Evolutionary conservation across 2,797 vertebrate species (phyloP), one percentile per base, ranked within the genome.

Genomic region (Agapornis canus): DNA sequence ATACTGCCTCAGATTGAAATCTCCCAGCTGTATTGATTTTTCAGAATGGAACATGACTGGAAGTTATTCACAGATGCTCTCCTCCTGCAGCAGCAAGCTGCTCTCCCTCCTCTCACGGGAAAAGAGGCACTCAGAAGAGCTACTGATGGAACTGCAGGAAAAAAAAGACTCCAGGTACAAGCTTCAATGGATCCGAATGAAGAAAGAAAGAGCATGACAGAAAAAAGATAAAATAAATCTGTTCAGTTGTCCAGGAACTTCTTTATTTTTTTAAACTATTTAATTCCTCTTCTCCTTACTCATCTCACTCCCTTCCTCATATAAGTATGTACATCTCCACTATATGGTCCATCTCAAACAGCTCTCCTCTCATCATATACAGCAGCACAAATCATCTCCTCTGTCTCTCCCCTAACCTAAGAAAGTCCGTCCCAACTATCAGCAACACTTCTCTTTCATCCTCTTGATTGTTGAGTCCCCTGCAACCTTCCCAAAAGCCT

Each of bases 11-110:
- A 48, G 68, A 90, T 5, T 92, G 90, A 94, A 86, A 66, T 92
- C 80, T 95, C 95, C 94, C 92, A 97, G 93, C 94, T 94, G 93
- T 89, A 95, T 84, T 91, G 93, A 94, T 92, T 95, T 95, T 94
- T 91, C 73, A 95, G 95, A 96, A 92, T 79, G 82, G 82, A 92
- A 86, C 77, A 93, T 18, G 92, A 94, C 92, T 94, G 49, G 39
- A 86, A 94, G 93, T 90, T 95, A 91, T 73, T 89, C 86, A 66
- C 92, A 94, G 82, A 92, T 60, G 51, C 68, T 93, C 54, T 86
- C 68, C 75, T 78, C 80, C 54, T 0, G 40, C 86, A 94, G 86
- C 88, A 95, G 77, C 92, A 93, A 95, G 86, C 88, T 95, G 93
- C 86, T 96, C 80, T 75, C 49, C 66, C 64, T 93, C 51, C 64